Evolutionary conservation across 2,888 invertebrate species (phyloP).

Genomic region (Alentia gelatinosa): DNA sequence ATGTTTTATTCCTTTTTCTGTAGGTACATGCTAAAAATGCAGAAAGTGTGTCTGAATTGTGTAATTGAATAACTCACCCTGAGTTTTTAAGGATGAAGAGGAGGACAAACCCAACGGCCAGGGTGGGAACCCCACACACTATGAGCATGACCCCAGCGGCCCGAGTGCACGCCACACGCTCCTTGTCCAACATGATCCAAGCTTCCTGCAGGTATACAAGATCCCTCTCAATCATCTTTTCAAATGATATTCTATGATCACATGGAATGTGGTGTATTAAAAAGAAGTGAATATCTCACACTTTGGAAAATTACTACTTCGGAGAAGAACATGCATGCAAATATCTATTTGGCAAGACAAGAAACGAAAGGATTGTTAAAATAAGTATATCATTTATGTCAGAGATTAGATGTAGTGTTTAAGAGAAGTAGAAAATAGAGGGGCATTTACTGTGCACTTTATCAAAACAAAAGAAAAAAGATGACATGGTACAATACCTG

Average conservation of each 20-base stretch:
- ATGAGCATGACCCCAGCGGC: constrained; percentile 11
- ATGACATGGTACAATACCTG: too few species aligned
- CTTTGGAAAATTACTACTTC: neutral
- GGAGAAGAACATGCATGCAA: neutral
- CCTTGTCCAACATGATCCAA: neutral
- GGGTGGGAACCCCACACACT: neutral
- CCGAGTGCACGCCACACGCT: neutral
- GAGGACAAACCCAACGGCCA: neutral
- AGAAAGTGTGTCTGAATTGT: too few species aligned
- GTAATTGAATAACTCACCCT: too few species aligned
- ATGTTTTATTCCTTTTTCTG: too few species aligned
- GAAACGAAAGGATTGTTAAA: neutral
- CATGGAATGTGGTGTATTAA: neutral
- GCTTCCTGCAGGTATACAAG: neutral
- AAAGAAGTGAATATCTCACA: neutral
- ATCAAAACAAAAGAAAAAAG: too few species aligned
- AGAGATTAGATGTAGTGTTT: too few species aligned
- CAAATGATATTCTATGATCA: neutral
- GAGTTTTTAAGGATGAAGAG: neutral
- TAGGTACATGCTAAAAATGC: too few species aligned
- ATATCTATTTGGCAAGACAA: neutral
- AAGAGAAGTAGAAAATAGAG: too few species aligned
- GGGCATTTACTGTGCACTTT: too few species aligned
- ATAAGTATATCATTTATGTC: neutral
- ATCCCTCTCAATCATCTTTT: neutral